Evolutionary conservation across 2,888 invertebrate species (phyloP), one percentile per base, ranked within the genome.

Genomic region (Metallyticus violacea): DNA sequence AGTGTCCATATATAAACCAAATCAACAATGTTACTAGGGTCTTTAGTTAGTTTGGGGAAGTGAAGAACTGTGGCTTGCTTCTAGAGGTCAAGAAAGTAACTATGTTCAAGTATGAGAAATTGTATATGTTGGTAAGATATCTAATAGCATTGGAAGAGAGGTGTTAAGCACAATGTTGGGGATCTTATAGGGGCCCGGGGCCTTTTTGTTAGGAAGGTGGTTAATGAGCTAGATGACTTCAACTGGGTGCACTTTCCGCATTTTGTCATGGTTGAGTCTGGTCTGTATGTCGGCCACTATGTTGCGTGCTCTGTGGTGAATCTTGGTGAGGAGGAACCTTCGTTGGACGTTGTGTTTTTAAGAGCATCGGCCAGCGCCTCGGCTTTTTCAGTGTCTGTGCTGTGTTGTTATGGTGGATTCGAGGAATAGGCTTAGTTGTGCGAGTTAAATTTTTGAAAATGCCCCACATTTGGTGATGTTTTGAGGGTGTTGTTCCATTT

Each of bases 41-140:
- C 83, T 88, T 90, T 90, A 26, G 87, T 88, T 3, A 89, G 88
- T 87, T 90, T 90, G 0, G 83, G 89, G 26, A 90, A 87, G 26
- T 89, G 84, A 7, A 89, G 88, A 26, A 89, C 86, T 79, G 86
- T 88, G 25, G 89, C 88, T 2, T 78, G 87, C 88, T 89, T 90
- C 89, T 89, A 89, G 25, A 29, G 85, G 86, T 77, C 88, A n/a
- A n/a, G n/a, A n/a, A n/a, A n/a, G n/a, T n/a, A n/a, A n/a, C n/a
- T n/a, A n/a, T n/a, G n/a, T n/a, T n/a, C n/a, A n/a, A n/a, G n/a
- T n/a, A n/a, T n/a, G n/a, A n/a, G n/a, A n/a, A n/a, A n/a, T n/a
- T n/a, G n/a, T n/a, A n/a, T n/a, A n/a, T n/a, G n/a, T n/a, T n/a
- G n/a, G n/a, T n/a, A n/a, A n/a, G n/a, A n/a, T n/a, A n/a, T n/a